Percentiles rank a stretch among this genome's conserved stretches.
phyloP scores from a whole-genome alignment of 2,797 vertebrate species.

The Aplochiton taeniatus region DNA sequence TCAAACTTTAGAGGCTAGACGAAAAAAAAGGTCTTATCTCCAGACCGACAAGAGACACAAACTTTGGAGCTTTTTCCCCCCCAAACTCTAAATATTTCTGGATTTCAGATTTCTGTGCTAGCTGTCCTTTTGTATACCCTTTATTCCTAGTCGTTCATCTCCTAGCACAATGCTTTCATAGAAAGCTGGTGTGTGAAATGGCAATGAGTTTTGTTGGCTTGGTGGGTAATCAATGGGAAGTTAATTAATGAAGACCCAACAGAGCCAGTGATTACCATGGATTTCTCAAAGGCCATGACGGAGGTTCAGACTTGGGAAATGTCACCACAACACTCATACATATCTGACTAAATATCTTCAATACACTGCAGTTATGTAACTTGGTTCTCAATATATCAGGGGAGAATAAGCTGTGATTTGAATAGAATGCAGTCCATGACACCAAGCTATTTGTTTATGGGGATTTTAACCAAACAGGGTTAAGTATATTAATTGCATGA shows the following conservation, averaged over 20 bases:
- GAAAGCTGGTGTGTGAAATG: slow-evolving; percentile 51
- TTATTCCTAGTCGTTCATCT: slow-evolving; percentile 13
- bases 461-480: too few species aligned
- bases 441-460: too few species aligned
- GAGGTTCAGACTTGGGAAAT: slow-evolving; percentile 67
- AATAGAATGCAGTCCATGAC: too few species aligned
- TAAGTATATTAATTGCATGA: too few species aligned
- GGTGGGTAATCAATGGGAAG: slow-evolving; percentile 76
- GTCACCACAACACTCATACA: slow-evolving; percentile 48
- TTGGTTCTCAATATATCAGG: slow-evolving; percentile 34
- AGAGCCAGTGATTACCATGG: slow-evolving; percentile 65
- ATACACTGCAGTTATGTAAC: slow-evolving; percentile 43
- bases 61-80: too few species aligned
- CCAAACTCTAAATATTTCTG: too few species aligned
- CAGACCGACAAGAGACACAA: too few species aligned
- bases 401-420: too few species aligned
- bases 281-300: slow-evolving; percentile 69
- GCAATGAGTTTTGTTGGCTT: slow-evolving; percentile 68
- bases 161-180: slow-evolving; percentile 17
- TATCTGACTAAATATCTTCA: slow-evolving; percentile 34
- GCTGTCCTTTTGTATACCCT: slow-evolving; percentile 12
- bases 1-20: too few species aligned
- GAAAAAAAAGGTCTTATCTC: too few species aligned
- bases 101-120: not conserved
- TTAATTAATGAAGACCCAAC: slow-evolving; percentile 78